Percentiles rank a stretch among this genome's conserved stretches.
Conservation (phyloP, 2,888 invertebrate genomes). For the Eudemis profundana region DNA sequence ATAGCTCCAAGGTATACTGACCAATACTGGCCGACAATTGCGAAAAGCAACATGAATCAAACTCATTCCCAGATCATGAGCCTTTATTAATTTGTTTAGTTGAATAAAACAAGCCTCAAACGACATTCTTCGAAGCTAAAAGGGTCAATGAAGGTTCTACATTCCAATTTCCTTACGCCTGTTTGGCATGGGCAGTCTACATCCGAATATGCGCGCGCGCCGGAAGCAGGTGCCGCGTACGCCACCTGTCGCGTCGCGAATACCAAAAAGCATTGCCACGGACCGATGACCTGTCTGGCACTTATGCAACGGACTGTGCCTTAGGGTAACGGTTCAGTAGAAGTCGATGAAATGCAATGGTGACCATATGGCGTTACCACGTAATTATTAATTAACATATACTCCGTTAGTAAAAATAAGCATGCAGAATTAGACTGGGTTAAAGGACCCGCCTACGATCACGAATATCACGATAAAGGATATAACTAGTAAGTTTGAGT, state of each 20-base stretch:
- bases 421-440: no score
- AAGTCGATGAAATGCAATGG: background rate
- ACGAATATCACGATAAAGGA: no score
- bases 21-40: background rate
- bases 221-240: slow-evolving; percentile 76
- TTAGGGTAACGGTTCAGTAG: slow-evolving; percentile 20
- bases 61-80: background rate
- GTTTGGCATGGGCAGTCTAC: slow-evolving; percentile 47
- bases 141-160: background rate
- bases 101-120: background rate
- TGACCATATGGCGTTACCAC: no score
- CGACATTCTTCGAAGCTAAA: background rate
- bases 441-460: no score
- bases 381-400: no score
- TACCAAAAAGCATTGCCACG: slow-evolving; percentile 60
- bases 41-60: background rate
- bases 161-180: no score
- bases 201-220: slow-evolving; percentile 64
- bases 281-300: slow-evolving; percentile 71
- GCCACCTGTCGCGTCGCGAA: slow-evolving; percentile 72
- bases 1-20: background rate
- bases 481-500: no score
- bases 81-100: background rate
- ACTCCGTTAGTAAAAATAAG: no score
- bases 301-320: slow-evolving; percentile 30